phyloP scores from a whole-genome alignment of 1,140 invertebrate species.

The Diploscapter pachys region DNA sequence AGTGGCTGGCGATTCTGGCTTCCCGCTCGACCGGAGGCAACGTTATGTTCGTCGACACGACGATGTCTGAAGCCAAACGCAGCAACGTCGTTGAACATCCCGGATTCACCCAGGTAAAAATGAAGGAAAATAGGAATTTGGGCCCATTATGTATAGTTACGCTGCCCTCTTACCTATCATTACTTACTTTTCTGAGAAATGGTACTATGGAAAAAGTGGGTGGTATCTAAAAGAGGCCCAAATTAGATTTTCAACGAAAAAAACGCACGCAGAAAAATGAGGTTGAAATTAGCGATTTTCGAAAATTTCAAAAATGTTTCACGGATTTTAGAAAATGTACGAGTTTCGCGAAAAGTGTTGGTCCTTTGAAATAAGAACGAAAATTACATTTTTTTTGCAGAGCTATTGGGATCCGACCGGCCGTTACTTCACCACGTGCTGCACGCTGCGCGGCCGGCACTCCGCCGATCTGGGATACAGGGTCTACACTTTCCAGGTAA shows the following conservation, averaged over 20 bases:
- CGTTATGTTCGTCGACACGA: conserved; percentile 56
- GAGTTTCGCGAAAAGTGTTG: conserved; percentile 31
- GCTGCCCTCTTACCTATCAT: too few species aligned
- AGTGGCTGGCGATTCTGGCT: conserved; percentile 54
- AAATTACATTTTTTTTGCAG: conserved; percentile 28
- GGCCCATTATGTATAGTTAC: too few species aligned
- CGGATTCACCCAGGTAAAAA: conserved; percentile 48
- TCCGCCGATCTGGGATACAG: conserved; percentile 89
- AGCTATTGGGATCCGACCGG: conserved; percentile 97
- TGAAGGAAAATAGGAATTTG: background rate
- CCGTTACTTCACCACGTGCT: conserved; percentile 88
- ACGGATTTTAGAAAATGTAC: background rate
- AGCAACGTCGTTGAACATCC: conserved; percentile 54
- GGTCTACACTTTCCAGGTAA: conserved; percentile 90
- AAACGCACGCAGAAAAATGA: too few species aligned
- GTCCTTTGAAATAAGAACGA: background rate
- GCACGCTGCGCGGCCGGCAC: conserved; percentile 87
- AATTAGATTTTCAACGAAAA: too few species aligned
- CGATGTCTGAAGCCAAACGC: conserved; percentile 47
- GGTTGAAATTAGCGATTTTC: too few species aligned
- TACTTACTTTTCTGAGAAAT: too few species aligned
- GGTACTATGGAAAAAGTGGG: too few species aligned
- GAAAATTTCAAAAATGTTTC: too few species aligned
- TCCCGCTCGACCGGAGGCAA: conserved; percentile 44
- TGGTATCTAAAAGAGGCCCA: too few species aligned